phyloP scores from a whole-genome alignment of 2,888 invertebrate genomes.

The Athalia rosae region DNA sequence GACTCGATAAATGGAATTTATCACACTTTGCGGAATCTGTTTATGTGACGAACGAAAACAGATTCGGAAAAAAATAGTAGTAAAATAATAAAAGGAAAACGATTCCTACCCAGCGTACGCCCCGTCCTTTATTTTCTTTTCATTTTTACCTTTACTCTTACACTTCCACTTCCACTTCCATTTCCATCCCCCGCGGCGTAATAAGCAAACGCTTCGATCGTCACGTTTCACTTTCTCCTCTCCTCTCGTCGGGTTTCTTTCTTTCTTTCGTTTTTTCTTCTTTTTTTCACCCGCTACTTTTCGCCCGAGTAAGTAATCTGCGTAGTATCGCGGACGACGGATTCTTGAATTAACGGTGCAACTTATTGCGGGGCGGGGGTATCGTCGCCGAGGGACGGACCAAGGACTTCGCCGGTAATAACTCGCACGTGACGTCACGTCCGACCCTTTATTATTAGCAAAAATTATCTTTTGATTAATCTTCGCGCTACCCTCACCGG shows the following conservation, averaged over 20 bases:
- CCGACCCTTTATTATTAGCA: conserved; percentile 58
- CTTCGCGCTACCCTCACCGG: conserved; percentile 38
- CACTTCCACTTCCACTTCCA: too few species aligned
- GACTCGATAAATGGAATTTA: too few species aligned
- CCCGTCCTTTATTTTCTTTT: too few species aligned
- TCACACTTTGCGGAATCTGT: too few species aligned
- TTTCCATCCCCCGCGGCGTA: background rate
- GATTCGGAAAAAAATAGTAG: too few species aligned
- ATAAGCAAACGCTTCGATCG: background rate
- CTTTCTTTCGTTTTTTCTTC: too few species aligned
- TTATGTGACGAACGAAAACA: too few species aligned
- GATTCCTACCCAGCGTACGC: too few species aligned
- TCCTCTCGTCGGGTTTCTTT: background rate
- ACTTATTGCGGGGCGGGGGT: background rate
- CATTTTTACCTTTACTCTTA: too few species aligned
- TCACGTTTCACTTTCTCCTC: background rate
- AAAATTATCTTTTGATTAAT: conserved; percentile 65
- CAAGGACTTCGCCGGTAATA: conserved; percentile 33
- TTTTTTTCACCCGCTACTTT: too few species aligned
- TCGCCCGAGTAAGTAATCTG: background rate
- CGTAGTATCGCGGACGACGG: background rate
- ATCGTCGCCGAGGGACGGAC: conserved; percentile 12
- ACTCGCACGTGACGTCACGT: conserved; percentile 53
- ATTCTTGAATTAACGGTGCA: background rate
- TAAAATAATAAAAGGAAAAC: too few species aligned